phyloP scores from a whole-genome alignment of 2,797 vertebrate species.

The Acipenser transmontanus region DNA sequence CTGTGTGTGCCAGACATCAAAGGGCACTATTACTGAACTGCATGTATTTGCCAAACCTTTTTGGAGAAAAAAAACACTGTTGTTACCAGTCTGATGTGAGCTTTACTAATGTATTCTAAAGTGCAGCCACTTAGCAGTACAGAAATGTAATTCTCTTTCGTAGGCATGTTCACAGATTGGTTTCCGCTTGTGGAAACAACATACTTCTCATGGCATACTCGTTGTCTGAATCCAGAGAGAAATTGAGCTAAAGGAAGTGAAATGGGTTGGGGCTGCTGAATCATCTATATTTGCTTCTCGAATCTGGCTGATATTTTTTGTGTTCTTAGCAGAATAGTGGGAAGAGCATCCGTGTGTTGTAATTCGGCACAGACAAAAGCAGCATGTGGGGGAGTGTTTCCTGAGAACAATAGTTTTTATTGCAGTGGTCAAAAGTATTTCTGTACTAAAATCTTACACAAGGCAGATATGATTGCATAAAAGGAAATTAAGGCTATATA shows the following conservation, averaged over 20 bases:
- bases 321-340: background rate
- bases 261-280: slow-evolving; percentile 38
- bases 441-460: background rate
- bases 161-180: no score
- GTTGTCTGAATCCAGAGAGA: slow-evolving; percentile 28
- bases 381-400: background rate
- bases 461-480: slow-evolving; percentile 2
- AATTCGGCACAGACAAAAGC: slow-evolving; percentile 11
- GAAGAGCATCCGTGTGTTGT: slow-evolving; percentile 12
- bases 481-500: slow-evolving; percentile 9
- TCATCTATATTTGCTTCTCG: slow-evolving; percentile 41
- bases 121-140: no score
- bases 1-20: no score
- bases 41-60: no score
- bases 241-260: slow-evolving; percentile 53
- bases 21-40: no score
- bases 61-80: no score
- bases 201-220: slow-evolving; percentile 49
- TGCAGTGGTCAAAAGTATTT: no score
- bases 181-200: slow-evolving; percentile 20
- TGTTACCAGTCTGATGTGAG: no score
- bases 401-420: slow-evolving; percentile 4
- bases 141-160: no score
- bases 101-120: no score
- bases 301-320: background rate